phyloP scores from a whole-genome alignment of 2,888 invertebrate species.

The Drosophila neotestacea region DNA sequence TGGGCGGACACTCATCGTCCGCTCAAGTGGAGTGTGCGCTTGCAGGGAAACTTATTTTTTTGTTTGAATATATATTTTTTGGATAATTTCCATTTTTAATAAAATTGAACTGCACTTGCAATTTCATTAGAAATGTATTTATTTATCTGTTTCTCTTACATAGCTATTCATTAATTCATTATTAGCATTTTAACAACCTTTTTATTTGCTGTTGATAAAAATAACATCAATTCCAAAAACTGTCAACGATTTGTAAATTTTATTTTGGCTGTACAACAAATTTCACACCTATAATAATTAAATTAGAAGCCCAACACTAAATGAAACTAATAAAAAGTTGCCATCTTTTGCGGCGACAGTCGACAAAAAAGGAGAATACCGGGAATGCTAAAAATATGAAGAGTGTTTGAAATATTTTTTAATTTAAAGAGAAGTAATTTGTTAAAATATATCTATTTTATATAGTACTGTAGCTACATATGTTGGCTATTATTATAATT shows the following conservation, averaged over 20 bases:
- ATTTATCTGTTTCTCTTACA: not conserved
- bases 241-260: constrained; percentile 41
- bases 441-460: no score
- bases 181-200: not conserved
- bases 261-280: constrained; percentile 14
- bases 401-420: not conserved
- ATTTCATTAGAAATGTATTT: not conserved
- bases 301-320: constrained; percentile 63
- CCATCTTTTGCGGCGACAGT: constrained; percentile 10
- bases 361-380: not conserved
- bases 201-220: constrained; percentile 10
- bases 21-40: no score
- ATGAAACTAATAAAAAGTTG: constrained; percentile 47
- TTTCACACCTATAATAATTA: constrained; percentile 54
- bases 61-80: no score
- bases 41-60: no score
- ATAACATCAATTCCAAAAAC: constrained; percentile 29
- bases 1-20: no score
- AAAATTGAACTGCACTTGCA: no score
- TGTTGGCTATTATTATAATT: no score
- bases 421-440: not conserved
- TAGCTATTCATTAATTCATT: no score
- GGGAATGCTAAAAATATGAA: not conserved
- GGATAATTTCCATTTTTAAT: no score
- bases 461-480: no score